Evolutionary conservation across 30 jellyfish, hydroid and myxozoan genomes (phyloP).

Genomic region (Mastigias papua): DNA sequence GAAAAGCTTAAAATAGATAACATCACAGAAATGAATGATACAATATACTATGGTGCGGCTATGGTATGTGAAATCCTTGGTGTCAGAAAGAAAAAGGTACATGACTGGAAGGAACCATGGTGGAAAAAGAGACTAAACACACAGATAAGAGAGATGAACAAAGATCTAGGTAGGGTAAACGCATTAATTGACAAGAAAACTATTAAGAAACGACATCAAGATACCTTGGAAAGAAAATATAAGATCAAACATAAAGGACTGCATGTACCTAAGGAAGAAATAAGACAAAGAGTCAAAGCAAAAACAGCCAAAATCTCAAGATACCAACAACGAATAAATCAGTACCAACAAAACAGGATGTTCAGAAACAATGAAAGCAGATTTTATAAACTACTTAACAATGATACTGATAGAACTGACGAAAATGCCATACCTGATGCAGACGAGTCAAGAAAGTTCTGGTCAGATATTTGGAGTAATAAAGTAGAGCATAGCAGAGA

Average conservation of each 20-base stretch:
- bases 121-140: constrained; percentile 14
- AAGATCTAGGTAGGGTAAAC: constrained; percentile 37
- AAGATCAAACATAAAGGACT: constrained; percentile 12
- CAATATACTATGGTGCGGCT: constrained; percentile 41
- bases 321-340: constrained; percentile 10
- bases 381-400: no score
- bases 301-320: constrained; percentile 6
- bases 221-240: constrained; percentile 25
- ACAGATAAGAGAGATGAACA: constrained; percentile 21
- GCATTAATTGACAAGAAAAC: constrained; percentile 6
- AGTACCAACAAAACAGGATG: no score
- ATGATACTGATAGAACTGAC: no score
- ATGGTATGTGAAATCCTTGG: constrained; percentile 32
- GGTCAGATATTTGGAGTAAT: constrained; percentile 8
- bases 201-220: constrained; percentile 15
- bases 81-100: not conserved
- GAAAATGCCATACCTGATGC: not conserved
- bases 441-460: not conserved
- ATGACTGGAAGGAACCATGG: constrained; percentile 36
- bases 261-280: not conserved
- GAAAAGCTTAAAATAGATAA: constrained; percentile 1
- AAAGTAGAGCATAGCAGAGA: constrained; percentile 24
- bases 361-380: no score
- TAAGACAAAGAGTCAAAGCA: constrained; percentile 22
- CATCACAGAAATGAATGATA: not conserved